A percentile compares a stretch with the other conserved stretches of the same genome.
These are phyloP conservation scores for Oreochromis niloticus DNA, from an alignment of 2,113 vertebrate species.

Conservation along the genomic window DNA sequence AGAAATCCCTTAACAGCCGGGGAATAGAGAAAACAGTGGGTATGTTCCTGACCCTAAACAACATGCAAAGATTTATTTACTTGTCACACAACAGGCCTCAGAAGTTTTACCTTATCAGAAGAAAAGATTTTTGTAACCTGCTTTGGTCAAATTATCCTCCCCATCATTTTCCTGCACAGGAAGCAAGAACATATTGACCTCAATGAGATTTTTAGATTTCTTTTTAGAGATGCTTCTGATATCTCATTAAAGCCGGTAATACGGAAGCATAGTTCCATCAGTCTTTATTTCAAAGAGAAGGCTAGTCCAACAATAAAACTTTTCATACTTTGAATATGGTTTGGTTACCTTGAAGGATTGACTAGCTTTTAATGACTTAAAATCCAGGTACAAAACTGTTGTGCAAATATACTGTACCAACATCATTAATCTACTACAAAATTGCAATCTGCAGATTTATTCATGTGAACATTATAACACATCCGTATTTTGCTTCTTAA, in stretches of 20 bases:
- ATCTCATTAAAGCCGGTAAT: not conserved
- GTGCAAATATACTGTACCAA: not conserved
- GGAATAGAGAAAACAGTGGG: conserved; percentile 83
- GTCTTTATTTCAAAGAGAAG: not conserved
- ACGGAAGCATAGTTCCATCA: not conserved
- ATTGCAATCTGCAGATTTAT: not conserved
- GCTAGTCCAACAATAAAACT: not conserved
- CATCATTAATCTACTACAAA: not conserved
- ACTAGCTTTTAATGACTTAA: not conserved
- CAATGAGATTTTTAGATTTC: conserved; percentile 23
- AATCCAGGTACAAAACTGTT: not conserved
- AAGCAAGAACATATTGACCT: conserved; percentile 87
- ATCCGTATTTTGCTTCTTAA: not conserved
- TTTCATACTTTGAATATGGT: not conserved
- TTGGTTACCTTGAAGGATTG: not conserved
- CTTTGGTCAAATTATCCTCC: conserved; percentile 74
- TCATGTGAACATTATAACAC: not conserved
- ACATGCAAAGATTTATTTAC: not conserved
- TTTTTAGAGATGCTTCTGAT: not conserved
- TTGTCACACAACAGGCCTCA: not conserved
- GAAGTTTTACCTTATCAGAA: not conserved
- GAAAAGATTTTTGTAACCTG: not conserved
- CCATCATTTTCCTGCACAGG: conserved; percentile 46
- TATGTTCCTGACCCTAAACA: conserved; percentile 70
- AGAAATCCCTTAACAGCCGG: too few relatives aligned